Percentiles rank a stretch among this genome's conserved stretches.
phyloP scores from a whole-genome alignment of 2,113 vertebrate species.

The Bagarius yarrelli region DNA sequence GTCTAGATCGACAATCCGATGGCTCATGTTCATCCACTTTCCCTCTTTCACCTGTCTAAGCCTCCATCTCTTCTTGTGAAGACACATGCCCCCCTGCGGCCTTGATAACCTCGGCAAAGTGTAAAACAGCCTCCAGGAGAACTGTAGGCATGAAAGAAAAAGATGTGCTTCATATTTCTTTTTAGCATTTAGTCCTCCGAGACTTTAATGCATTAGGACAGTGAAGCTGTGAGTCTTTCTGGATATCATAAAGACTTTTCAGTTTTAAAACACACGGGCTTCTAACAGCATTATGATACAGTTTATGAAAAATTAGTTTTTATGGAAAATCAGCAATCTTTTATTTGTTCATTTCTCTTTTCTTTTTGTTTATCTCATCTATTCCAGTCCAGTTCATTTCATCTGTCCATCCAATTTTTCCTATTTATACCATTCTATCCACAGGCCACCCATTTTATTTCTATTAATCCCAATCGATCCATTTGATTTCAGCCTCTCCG shows the following conservation, averaged over 20 bases:
- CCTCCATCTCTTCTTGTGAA: neutral
- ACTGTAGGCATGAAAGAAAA: constrained; percentile 5
- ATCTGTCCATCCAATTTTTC: too few species aligned
- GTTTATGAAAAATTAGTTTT: too few species aligned
- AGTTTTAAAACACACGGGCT: neutral
- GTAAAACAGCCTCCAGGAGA: constrained; percentile 6
- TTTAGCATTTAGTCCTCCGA: neutral
- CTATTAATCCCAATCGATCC: too few species aligned
- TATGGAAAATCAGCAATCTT: too few species aligned
- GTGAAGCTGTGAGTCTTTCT: neutral
- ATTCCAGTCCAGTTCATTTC: too few species aligned
- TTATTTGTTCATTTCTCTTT: too few species aligned
- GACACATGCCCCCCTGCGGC: neutral
- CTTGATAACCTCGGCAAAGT: constrained; percentile 8
- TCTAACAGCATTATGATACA: too few species aligned
- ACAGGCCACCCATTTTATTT: too few species aligned
- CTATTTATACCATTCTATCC: too few species aligned
- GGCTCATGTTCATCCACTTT: constrained; percentile 1
- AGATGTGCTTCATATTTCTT: neutral
- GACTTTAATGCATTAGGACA: neutral
- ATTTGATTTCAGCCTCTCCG: too few species aligned
- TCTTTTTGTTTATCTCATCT: too few species aligned
- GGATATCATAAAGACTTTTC: neutral
- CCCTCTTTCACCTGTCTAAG: constrained; percentile 20
- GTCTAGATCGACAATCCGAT: constrained; percentile 18